Conservation (phyloP, 2,113 vertebrate genomes). For the Setophaga kirtlandii region DNA sequence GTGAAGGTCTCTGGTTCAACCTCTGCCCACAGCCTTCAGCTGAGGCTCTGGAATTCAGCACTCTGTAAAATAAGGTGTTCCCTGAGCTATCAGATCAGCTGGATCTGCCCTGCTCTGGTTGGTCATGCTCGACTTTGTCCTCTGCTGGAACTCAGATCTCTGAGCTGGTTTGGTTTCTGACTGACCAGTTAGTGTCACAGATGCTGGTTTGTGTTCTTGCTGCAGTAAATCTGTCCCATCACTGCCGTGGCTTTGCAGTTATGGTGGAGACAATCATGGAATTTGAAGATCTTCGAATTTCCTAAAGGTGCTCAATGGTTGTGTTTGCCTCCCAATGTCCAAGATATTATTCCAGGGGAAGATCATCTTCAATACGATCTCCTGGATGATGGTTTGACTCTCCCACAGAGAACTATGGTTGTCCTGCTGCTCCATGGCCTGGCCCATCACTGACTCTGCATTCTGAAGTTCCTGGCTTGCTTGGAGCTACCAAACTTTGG, state of each 20-base stretch:
- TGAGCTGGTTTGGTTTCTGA: not conserved
- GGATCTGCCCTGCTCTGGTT: not conserved
- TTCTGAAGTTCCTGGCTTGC: not conserved
- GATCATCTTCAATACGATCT: not conserved
- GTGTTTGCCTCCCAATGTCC: not conserved
- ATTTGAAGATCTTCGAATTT: not conserved
- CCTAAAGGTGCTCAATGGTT: not conserved
- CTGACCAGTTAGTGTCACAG: not conserved
- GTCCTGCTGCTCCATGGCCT: not conserved
- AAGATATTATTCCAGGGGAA: not conserved
- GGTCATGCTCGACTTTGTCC: not conserved
- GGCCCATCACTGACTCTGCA: not conserved
- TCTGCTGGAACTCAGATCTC: not conserved
- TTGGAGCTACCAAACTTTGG: not conserved
- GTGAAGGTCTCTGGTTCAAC: not conserved
- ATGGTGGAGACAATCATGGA: accelerated
- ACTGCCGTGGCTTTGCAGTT: not conserved
- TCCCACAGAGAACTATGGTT: not conserved
- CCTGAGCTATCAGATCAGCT: not conserved
- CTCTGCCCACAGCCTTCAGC: not conserved
- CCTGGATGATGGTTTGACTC: not conserved
- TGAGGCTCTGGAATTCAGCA: not conserved
- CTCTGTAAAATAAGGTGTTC: not conserved
- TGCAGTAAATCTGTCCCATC: not conserved
- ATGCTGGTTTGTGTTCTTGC: not conserved